phyloP scores from a whole-genome alignment of 2,113 vertebrate genomes.

The Plestiodon gilberti region DNA sequence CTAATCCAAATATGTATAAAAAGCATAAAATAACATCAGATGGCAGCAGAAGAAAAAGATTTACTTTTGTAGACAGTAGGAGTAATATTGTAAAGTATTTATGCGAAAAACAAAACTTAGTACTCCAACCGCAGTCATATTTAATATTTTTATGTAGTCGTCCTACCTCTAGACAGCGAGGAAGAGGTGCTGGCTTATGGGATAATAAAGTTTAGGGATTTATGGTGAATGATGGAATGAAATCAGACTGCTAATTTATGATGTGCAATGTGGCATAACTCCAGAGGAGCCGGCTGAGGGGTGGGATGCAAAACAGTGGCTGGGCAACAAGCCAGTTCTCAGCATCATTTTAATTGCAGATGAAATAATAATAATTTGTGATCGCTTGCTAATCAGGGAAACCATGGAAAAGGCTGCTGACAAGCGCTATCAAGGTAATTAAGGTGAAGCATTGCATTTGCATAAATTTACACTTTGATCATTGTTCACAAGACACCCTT shows the following conservation, averaged over 20 bases:
- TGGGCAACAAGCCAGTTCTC: constrained; percentile 57
- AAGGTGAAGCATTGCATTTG: constrained; percentile 75
- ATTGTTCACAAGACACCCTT: constrained; percentile 69
- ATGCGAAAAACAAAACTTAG: not conserved
- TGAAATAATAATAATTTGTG: constrained; percentile 79
- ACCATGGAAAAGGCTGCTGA: constrained; percentile 71
- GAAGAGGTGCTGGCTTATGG: constrained; percentile 28
- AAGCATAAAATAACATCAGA: not conserved
- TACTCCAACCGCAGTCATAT: not conserved
- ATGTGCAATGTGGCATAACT: constrained; percentile 24
- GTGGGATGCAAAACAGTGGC: not conserved
- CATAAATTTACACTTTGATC: constrained; percentile 79
- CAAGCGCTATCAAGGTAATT: constrained; percentile 74
- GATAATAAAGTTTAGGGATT: constrained; percentile 47
- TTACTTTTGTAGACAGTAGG: not conserved
- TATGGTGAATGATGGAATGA: constrained; percentile 45
- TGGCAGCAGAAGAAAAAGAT: rapidly evolving
- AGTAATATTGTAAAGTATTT: not conserved
- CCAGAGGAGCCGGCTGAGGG: constrained; percentile 31
- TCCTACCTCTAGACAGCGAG: constrained; percentile 9
- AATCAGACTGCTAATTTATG: constrained; percentile 41
- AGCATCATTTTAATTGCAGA: constrained; percentile 73
- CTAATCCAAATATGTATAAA: not conserved
- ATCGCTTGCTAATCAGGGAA: constrained; percentile 73
- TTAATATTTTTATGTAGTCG: constrained; percentile 26